phyloP scores from a whole-genome alignment of 1,140 invertebrate species.

The Rhynchophorus ferrugineus region DNA sequence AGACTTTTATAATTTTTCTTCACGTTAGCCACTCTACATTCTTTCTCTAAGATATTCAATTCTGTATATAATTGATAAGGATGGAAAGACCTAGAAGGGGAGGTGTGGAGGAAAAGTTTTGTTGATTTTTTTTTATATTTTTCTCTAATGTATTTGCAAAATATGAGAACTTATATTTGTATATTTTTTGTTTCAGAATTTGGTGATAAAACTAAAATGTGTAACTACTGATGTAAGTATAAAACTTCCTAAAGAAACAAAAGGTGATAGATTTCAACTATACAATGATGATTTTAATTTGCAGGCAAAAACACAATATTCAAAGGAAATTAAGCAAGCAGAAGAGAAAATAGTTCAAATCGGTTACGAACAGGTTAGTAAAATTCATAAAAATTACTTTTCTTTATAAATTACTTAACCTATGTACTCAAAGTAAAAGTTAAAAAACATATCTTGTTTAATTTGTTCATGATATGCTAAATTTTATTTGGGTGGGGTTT shows the following conservation, averaged over 20 bases:
- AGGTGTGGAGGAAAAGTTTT: slow-evolving; percentile 1
- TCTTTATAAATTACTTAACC: slow-evolving; percentile 5
- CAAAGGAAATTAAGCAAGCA: slow-evolving; percentile 46
- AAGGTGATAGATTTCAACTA: too few species aligned
- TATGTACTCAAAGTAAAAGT: slow-evolving; percentile 1
- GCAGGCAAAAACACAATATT: slow-evolving; percentile 36
- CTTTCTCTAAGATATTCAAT: not conserved
- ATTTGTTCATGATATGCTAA: not conserved
- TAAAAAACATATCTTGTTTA: not conserved
- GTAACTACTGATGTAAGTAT: slow-evolving; percentile 52
- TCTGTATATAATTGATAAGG: not conserved
- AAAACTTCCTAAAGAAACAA: too few species aligned
- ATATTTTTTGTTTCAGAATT: slow-evolving; percentile 44
- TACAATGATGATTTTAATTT: slow-evolving; percentile 6
- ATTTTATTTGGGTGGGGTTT: not conserved
- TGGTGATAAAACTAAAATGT: slow-evolving; percentile 49
- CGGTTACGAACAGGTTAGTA: slow-evolving; percentile 46
- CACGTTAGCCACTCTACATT: slow-evolving; percentile 15
- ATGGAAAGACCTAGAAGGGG: not conserved
- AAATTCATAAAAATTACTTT: not conserved
- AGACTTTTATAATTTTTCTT: slow-evolving; percentile 23
- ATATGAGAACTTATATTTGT: not conserved
- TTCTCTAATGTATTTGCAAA: not conserved
- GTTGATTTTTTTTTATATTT: slow-evolving; percentile 8
- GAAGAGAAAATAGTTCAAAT: slow-evolving; percentile 48